Evolutionary conservation across 2,113 vertebrate species (phyloP).

Genomic region (Cryptotis parvus): DNA sequence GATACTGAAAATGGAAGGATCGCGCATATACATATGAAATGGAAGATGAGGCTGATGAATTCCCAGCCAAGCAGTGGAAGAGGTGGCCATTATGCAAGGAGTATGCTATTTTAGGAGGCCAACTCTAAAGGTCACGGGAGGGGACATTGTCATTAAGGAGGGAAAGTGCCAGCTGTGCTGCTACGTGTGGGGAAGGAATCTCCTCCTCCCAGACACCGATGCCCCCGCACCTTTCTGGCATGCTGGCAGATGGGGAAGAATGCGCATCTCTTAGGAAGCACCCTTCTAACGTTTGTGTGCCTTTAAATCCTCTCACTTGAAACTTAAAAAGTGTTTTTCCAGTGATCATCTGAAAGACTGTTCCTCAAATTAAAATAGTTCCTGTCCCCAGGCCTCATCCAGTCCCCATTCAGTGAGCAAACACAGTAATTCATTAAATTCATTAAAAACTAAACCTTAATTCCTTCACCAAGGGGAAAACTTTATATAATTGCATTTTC

Average conservation of each 20-base stretch:
- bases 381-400: background rate
- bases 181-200: slow-evolving; percentile 29
- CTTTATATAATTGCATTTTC: background rate
- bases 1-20: background rate
- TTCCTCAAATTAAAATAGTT: background rate
- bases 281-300: background rate
- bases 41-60: background rate
- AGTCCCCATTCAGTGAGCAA: background rate
- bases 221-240: background rate
- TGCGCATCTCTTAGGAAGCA: background rate
- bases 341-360: background rate
- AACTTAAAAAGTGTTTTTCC: background rate
- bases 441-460: background rate
- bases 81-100: slow-evolving; percentile 40
- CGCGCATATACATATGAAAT: too few relatives aligned
- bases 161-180: slow-evolving; percentile 63
- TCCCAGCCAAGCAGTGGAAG: background rate
- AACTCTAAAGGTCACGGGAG: slow-evolving; percentile 62
- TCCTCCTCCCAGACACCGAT: slow-evolving; percentile 70
- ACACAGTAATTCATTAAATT: background rate
- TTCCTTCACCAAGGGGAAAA: background rate
- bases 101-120: slow-evolving; percentile 29
- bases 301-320: background rate
- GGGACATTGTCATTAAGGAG: slow-evolving; percentile 43
- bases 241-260: slow-evolving; percentile 27